Conservation (phyloP, 2,797 vertebrate genomes). For the Oceanodroma leucorhoa region DNA sequence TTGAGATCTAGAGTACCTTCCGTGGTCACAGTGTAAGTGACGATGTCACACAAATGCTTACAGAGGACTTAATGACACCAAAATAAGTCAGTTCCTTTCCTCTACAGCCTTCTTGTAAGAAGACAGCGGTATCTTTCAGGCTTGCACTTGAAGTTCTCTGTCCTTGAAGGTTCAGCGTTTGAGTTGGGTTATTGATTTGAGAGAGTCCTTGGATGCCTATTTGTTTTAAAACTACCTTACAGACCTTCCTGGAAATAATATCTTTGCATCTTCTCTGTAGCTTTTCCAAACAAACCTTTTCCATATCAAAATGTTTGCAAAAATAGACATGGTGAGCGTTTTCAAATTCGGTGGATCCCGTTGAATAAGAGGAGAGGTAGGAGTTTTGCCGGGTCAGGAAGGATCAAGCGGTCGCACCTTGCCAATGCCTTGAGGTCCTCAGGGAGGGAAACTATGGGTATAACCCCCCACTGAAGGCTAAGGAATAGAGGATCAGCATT, state of each 20-base stretch:
- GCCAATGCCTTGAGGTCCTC: accelerated
- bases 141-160: background rate
- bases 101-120: background rate
- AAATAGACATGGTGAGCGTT: accelerated
- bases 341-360: background rate
- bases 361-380: background rate
- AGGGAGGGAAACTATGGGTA: background rate
- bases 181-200: accelerated
- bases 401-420: background rate
- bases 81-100: background rate
- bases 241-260: background rate
- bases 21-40: accelerated
- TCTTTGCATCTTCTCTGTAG: background rate
- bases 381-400: accelerated
- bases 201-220: accelerated
- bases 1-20: background rate
- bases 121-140: background rate
- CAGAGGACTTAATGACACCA: background rate
- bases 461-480: background rate
- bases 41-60: background rate
- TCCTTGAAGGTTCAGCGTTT: background rate
- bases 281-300: background rate
- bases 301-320: accelerated
- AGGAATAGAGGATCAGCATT: accelerated
- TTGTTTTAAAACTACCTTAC: too few species aligned